Evolutionary conservation across 2,797 vertebrate species (phyloP).

Genomic region (Helarctos malayanus): DNA sequence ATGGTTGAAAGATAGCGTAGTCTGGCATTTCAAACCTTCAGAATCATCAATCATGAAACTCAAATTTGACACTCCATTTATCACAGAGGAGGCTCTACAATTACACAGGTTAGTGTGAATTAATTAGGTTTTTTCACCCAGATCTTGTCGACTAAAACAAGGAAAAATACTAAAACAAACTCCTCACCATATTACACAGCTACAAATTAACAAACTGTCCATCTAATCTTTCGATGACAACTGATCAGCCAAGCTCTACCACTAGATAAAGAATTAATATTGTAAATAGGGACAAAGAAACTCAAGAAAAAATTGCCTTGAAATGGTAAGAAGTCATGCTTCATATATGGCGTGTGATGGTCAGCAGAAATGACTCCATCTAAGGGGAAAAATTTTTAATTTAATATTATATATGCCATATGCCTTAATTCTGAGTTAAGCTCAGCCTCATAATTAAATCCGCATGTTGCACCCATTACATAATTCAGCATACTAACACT

Average conservation of each 20-base stretch:
- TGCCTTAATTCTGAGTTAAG: background rate
- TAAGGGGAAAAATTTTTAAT: background rate
- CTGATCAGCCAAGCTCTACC: background rate
- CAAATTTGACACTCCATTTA: background rate
- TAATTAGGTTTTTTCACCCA: background rate
- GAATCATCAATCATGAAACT: background rate
- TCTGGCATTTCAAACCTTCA: background rate
- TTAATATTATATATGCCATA: background rate
- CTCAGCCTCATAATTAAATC: slow-evolving; percentile 15
- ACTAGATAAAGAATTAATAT: background rate
- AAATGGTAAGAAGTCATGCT: background rate
- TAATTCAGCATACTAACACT: background rate
- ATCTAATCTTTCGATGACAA: background rate
- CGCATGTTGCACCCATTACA: background rate
- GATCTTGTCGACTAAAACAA: background rate
- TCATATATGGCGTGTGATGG: background rate
- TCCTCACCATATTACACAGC: background rate
- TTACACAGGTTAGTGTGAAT: background rate
- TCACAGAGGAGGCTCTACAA: background rate
- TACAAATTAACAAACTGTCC: background rate
- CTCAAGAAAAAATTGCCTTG: background rate
- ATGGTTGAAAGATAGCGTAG: background rate
- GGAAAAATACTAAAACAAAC: background rate
- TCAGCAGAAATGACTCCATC: background rate
- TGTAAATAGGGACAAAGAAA: background rate